phyloP scores from a whole-genome alignment of 2,888 invertebrate genomes.

The Macrosoma leucophasiata region DNA sequence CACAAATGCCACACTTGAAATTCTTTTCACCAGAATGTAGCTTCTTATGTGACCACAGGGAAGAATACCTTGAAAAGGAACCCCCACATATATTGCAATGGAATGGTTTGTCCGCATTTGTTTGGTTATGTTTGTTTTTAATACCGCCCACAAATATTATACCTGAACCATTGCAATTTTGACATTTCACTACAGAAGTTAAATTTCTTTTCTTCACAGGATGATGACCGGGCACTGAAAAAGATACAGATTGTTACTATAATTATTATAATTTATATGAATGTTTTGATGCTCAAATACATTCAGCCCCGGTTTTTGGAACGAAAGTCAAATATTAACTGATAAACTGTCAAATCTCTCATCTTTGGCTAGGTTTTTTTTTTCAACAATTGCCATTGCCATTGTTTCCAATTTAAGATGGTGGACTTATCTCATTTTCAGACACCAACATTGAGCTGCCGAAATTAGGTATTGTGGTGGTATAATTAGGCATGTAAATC shows the following conservation, averaged over 20 bases:
- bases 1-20: constrained; percentile 92
- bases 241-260: neutral
- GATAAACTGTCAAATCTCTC: too few relatives aligned
- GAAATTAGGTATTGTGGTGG: too few relatives aligned
- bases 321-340: too few relatives aligned
- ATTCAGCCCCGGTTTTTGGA: too few relatives aligned
- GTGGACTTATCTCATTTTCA: too few relatives aligned
- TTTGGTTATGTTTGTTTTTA: constrained; percentile 75
- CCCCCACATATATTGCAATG: constrained; percentile 92
- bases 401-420: too few relatives aligned
- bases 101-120: constrained; percentile 86
- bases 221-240: constrained; percentile 77
- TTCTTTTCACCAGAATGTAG: constrained; percentile 89
- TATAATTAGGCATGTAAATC: too few relatives aligned
- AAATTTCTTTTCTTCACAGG: constrained; percentile 89
- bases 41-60: constrained; percentile 92
- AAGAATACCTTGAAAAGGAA: constrained; percentile 88
- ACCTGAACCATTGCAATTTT: constrained; percentile 92
- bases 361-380: too few relatives aligned
- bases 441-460: too few relatives aligned
- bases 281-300: too few relatives aligned
- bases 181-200: constrained; percentile 89
- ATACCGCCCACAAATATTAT: constrained; percentile 86
- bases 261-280: too few relatives aligned
- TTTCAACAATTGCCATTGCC: too few relatives aligned